These are phyloP conservation scores for Melolontha melolontha DNA, from an alignment of 2,888 invertebrate species.

Conservation along the genomic window DNA sequence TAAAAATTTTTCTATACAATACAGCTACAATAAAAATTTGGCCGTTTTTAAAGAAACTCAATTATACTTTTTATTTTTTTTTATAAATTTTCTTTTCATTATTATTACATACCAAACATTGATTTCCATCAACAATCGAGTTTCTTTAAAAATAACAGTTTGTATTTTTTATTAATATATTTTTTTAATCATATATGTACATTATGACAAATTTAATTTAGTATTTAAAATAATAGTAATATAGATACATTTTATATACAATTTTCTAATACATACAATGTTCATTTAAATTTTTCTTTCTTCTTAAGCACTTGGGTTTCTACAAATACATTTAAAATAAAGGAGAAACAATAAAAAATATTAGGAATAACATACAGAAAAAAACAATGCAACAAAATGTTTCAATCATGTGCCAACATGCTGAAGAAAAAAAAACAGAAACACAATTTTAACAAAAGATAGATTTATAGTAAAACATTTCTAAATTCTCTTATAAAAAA, in stretches of 20 bases:
- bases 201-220: slow-evolving; percentile 46
- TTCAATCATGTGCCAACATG: slow-evolving; percentile 38
- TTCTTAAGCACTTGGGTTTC: slow-evolving; percentile 53
- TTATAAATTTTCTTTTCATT: slow-evolving; percentile 7
- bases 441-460: slow-evolving; percentile 36
- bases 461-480: too few species aligned
- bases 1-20: slow-evolving; percentile 39
- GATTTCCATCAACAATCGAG: slow-evolving; percentile 11
- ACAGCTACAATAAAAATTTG: slow-evolving; percentile 27
- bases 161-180: slow-evolving; percentile 30
- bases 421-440: slow-evolving; percentile 44
- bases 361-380: slow-evolving; percentile 47
- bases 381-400: slow-evolving; percentile 39
- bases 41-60: slow-evolving; percentile 28
- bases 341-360: slow-evolving; percentile 47
- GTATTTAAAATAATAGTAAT: slow-evolving; percentile 49
- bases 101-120: too few species aligned
- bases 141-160: slow-evolving; percentile 28
- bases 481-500: slow-evolving; percentile 26
- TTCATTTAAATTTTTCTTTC: slow-evolving; percentile 39
- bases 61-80: background rate
- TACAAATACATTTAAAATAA: slow-evolving; percentile 51
- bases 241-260: slow-evolving; percentile 49
- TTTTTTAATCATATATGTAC: slow-evolving; percentile 34
- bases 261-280: slow-evolving; percentile 51